A percentile compares a stretch with the other conserved stretches of the same genome.
Evolutionary conservation across 1,140 invertebrate species (phyloP).

Genomic region (Probaryconus sp.): DNA sequence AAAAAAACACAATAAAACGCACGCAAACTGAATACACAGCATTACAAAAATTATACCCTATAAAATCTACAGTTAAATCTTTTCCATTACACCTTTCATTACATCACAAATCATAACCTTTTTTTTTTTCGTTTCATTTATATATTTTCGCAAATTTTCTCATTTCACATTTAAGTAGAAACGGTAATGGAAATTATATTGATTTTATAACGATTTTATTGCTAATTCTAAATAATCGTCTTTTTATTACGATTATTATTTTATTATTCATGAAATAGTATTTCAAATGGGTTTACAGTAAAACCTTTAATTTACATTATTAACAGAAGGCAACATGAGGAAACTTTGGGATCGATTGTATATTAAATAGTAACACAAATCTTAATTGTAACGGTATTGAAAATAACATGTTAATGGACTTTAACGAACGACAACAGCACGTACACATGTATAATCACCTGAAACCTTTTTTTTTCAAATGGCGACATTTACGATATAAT

Average conservation of each 20-base stretch:
- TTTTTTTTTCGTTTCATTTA: too few species aligned
- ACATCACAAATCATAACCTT: conserved; percentile 42
- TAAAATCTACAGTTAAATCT: conserved; percentile 27
- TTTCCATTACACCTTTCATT: conserved; percentile 40
- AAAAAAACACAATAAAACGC: conserved; percentile 21
- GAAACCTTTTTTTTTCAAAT: conserved; percentile 12
- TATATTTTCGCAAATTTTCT: conserved; percentile 37
- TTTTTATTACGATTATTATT: too few species aligned
- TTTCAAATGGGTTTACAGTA: too few species aligned
- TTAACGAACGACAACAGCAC: conserved; percentile 13
- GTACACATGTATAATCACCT: conserved; percentile 27
- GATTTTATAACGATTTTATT: conserved; percentile 37
- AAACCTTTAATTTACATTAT: too few species aligned
- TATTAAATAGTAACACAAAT: too few species aligned
- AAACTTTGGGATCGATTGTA: too few species aligned
- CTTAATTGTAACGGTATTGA: conserved; percentile 13
- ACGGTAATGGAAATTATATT: conserved; percentile 29
- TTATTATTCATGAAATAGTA: too few species aligned
- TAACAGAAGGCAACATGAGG: too few species aligned
- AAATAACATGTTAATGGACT: conserved; percentile 23
- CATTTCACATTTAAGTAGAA: conserved; percentile 12
- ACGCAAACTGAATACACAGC: conserved; percentile 18
- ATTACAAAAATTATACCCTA: conserved; percentile 25
- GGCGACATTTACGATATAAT: conserved; percentile 46
- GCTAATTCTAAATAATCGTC: too few species aligned